Evolutionary conservation across 2,113 vertebrate genomes (phyloP).

Genomic region (Megaptera novaeangliae): DNA sequence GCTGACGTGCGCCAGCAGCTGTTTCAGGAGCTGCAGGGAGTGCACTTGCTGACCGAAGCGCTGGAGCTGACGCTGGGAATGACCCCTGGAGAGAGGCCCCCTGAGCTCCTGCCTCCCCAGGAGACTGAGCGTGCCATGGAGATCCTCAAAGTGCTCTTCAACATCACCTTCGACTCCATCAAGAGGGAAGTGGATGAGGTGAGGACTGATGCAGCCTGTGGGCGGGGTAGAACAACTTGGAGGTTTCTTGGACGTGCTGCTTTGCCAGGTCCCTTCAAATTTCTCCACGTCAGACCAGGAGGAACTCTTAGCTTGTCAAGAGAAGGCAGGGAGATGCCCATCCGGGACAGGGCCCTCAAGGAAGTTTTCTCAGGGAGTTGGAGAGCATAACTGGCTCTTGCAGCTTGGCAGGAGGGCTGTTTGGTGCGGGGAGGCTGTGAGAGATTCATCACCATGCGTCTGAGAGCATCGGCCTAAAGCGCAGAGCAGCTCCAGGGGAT

Average conservation of each 20-base stretch:
- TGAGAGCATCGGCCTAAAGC: neutral
- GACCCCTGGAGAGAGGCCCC: conserved; percentile 48
- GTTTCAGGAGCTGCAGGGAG: conserved; percentile 87
- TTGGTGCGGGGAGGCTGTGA: neutral
- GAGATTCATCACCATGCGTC: neutral
- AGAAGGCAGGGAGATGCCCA: neutral
- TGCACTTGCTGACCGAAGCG: conserved; percentile 83
- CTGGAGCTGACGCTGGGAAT: conserved; percentile 86
- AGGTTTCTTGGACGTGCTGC: accelerated
- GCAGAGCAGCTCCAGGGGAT: accelerated
- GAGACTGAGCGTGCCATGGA: conserved; percentile 92
- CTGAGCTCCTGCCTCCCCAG: conserved; percentile 81
- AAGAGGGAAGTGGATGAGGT: conserved; percentile 91
- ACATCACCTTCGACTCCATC: conserved; percentile 90
- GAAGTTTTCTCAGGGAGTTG: neutral
- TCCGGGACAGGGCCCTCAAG: neutral
- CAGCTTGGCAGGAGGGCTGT: neutral
- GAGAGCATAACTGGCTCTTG: neutral
- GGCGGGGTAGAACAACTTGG: neutral
- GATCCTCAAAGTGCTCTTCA: conserved; percentile 96
- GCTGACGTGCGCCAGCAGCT: conserved; percentile 88
- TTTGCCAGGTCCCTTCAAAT: accelerated
- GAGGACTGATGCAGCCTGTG: neutral
- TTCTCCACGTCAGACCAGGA: neutral
- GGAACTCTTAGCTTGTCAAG: neutral